phyloP scores from a whole-genome alignment of 2,797 vertebrate genomes.

The Anguilla pacifica region DNA sequence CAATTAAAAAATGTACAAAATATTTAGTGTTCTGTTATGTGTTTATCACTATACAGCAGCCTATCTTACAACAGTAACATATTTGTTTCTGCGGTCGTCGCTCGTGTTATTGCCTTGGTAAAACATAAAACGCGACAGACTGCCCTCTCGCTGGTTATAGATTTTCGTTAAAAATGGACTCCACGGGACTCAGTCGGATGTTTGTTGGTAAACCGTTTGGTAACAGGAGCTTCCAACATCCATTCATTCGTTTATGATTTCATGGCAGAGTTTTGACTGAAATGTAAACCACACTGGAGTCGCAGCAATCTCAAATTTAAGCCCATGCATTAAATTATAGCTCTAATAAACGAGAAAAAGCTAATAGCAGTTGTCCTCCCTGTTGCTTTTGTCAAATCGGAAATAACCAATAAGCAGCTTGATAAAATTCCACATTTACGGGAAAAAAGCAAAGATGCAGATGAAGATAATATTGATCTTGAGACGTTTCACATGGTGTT shows the following conservation, averaged over 20 bases:
- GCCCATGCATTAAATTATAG: neutral
- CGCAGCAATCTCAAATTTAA: neutral
- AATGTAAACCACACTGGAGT: neutral
- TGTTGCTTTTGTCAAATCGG: constrained; percentile 28
- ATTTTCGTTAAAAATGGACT: constrained; percentile 36
- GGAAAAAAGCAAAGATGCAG: neutral
- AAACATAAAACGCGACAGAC: constrained; percentile 17
- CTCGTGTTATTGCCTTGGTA: constrained; percentile 6
- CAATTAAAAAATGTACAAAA: neutral
- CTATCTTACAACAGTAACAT: neutral
- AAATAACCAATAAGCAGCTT: constrained; percentile 15
- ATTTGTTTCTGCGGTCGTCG: constrained; percentile 2
- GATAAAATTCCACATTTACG: constrained; percentile 6
- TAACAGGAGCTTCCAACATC: constrained; percentile 4
- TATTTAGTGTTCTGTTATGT: neutral
- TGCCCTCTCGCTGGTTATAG: constrained; percentile 1
- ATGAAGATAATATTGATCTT: neutral
- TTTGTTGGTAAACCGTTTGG: constrained; percentile 23
- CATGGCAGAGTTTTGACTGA: neutral
- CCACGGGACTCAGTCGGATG: constrained; percentile 20
- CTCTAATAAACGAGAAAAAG: neutral
- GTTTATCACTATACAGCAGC: neutral
- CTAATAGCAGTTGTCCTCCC: constrained; percentile 16
- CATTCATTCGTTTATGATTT: neutral
- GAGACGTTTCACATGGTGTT: neutral